Evolutionary conservation across 2,888 invertebrate species (phyloP).

Genomic region (Loripinus fragilis): DNA sequence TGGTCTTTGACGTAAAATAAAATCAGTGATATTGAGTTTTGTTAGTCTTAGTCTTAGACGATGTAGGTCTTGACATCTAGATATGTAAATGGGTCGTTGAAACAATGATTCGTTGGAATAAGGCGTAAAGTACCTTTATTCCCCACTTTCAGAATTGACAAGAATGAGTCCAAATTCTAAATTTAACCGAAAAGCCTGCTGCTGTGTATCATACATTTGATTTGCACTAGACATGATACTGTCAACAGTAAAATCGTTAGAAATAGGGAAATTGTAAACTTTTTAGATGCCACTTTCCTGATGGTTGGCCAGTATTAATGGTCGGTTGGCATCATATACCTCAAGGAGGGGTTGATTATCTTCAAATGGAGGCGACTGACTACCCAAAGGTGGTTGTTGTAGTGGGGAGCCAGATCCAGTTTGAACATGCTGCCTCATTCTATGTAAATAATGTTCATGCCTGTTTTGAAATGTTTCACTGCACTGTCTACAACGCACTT

Average conservation of each 20-base stretch:
- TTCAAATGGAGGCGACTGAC: no score
- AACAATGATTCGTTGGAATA: background rate
- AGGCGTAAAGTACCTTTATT: background rate
- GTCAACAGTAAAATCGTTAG: no score
- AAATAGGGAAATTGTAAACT: no score
- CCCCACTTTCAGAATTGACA: background rate
- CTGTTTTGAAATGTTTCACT: background rate
- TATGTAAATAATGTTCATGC: background rate
- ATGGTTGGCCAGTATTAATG: background rate
- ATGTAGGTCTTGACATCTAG: background rate
- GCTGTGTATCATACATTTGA: conserved; percentile 15
- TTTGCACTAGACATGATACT: background rate
- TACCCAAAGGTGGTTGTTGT: background rate
- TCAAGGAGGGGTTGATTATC: no score
- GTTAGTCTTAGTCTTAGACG: background rate
- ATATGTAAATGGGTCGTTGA: background rate
- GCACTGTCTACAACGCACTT: background rate
- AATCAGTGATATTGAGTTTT: background rate
- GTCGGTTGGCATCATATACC: background rate
- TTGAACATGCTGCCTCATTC: background rate
- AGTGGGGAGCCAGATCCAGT: background rate
- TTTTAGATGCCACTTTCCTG: background rate
- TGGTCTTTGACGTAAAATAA: no score
- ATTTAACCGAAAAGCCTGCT: conserved; percentile 29
- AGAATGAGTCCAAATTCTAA: conserved; percentile 37